Evolutionary conservation across 2,797 vertebrate genomes (phyloP).

Genomic region (Periparus ater): DNA sequence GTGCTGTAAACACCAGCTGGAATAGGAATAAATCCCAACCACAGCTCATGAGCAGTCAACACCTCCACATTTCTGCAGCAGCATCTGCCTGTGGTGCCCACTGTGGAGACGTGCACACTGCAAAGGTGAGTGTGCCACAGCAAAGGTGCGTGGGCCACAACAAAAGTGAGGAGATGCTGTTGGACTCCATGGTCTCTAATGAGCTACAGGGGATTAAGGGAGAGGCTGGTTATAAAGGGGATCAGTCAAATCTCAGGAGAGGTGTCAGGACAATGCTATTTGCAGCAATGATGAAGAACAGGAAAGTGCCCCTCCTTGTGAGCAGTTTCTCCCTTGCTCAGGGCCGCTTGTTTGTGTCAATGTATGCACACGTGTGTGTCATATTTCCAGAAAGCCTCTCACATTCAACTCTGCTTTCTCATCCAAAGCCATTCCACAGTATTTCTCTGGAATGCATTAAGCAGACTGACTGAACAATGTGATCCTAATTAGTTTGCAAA

Average conservation of each 20-base stretch:
- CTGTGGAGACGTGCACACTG: accelerated
- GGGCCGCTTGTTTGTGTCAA: background rate
- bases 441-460: background rate
- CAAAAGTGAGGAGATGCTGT: background rate
- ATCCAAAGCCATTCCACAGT: background rate
- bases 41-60: conserved; percentile 21
- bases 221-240: background rate
- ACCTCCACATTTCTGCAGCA: conserved; percentile 9
- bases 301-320: background rate
- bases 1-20: conserved; percentile 16
- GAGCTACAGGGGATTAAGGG: accelerated
- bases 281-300: background rate
- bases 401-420: background rate
- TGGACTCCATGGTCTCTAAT: background rate
- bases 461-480: background rate
- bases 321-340: background rate
- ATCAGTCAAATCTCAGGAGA: background rate
- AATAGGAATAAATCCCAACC: conserved; percentile 65
- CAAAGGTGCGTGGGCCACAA: background rate
- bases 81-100: background rate
- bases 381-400: background rate
- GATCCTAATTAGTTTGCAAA: conserved; percentile 29
- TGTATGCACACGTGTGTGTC: background rate
- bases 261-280: background rate
- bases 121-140: background rate